Percentiles rank a stretch among this genome's conserved stretches.
Conservation (phyloP, 2,797 vertebrate genomes). For the Gambusia yucatana region DNA sequence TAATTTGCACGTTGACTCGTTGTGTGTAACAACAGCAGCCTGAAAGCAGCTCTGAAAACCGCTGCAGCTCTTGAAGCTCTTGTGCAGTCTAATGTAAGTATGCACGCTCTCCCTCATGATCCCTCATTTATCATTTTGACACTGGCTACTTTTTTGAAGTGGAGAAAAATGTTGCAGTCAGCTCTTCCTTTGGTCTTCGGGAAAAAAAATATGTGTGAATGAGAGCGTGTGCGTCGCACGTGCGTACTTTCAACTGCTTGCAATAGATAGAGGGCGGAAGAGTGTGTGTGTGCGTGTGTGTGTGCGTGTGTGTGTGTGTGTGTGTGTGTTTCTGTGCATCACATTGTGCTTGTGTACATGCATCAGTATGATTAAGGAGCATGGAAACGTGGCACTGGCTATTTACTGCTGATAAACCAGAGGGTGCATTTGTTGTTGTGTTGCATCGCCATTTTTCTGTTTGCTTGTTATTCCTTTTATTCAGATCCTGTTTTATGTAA, state of each 20-base stretch:
- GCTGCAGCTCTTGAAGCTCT: slow-evolving; percentile 55
- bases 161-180: slow-evolving; percentile 85
- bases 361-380: slow-evolving; percentile 77
- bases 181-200: slow-evolving; percentile 80
- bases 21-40: slow-evolving; percentile 34
- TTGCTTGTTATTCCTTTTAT: slow-evolving; percentile 59
- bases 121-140: slow-evolving; percentile 86
- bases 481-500: slow-evolving; percentile 63
- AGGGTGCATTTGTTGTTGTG: slow-evolving; percentile 58
- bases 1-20: slow-evolving; percentile 60
- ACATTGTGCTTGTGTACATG: slow-evolving; percentile 53
- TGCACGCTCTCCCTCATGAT: slow-evolving; percentile 77
- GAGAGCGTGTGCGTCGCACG: slow-evolving; percentile 44
- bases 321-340: slow-evolving; percentile 2
- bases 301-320: slow-evolving; percentile 3
- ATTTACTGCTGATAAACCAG: slow-evolving; percentile 73
- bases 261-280: slow-evolving; percentile 52
- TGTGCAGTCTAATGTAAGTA: slow-evolving; percentile 76
- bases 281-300: not conserved
- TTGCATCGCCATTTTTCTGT: slow-evolving; percentile 43
- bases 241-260: slow-evolving; percentile 32
- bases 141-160: slow-evolving; percentile 84
- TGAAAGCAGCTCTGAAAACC: slow-evolving; percentile 22
- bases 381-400: slow-evolving; percentile 66
- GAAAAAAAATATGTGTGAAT: slow-evolving; percentile 60